Evolutionary conservation across 2,888 invertebrate genomes (phyloP).

Genomic region (Nephrotoma flavescens): DNA sequence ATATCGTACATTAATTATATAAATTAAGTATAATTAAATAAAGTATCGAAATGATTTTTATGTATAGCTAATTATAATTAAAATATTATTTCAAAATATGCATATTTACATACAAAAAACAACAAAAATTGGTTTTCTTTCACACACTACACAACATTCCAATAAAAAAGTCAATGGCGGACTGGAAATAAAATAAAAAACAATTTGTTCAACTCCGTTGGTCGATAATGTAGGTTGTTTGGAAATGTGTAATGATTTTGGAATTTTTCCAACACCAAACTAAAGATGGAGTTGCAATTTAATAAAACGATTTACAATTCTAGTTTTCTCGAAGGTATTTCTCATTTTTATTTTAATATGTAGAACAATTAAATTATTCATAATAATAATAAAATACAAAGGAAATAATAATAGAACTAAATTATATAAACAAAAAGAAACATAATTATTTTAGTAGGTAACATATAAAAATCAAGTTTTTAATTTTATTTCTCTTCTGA

Average conservation of each 20-base stretch:
- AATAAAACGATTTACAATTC: background rate
- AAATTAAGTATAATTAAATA: background rate
- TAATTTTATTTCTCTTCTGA: background rate
- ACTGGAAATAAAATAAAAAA: background rate
- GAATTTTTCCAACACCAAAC: background rate
- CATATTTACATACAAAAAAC: background rate
- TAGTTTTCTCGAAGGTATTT: background rate
- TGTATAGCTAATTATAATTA: background rate
- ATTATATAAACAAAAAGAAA: background rate
- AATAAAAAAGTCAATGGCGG: conserved; percentile 2
- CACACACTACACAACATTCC: conserved; percentile 2
- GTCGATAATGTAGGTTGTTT: background rate
- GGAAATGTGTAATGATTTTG: background rate
- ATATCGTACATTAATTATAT: background rate
- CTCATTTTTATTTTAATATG: background rate
- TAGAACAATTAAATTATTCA: background rate
- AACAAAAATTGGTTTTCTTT: background rate
- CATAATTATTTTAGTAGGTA: background rate
- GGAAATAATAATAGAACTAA: background rate
- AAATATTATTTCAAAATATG: background rate
- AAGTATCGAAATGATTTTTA: background rate
- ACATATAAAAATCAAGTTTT: background rate
- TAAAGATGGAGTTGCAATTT: background rate
- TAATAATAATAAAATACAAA: background rate
- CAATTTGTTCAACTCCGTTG: background rate